Evolutionary conservation across 2,888 invertebrate genomes (phyloP).

Genomic region (Dastarcus helophoroides): DNA sequence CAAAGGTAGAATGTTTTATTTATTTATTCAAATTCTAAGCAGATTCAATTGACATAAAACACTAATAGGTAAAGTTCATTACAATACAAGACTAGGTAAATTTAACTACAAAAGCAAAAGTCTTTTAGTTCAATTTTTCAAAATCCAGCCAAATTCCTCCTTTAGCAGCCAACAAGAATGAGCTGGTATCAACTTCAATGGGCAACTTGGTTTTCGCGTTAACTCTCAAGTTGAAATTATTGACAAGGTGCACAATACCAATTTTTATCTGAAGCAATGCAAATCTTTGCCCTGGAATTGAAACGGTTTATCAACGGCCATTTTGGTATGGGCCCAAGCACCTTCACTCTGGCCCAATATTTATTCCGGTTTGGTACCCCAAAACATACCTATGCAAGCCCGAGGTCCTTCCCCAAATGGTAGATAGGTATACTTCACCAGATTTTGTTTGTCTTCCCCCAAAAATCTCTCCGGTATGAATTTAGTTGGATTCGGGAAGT

Average conservation of each 20-base stretch:
- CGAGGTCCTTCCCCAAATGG: slow-evolving; percentile 30
- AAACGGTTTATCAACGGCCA: slow-evolving; percentile 9
- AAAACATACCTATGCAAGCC: slow-evolving; percentile 25
- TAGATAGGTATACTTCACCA: slow-evolving; percentile 22
- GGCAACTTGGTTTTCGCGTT: slow-evolving; percentile 27
- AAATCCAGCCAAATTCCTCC: slow-evolving; percentile 27
- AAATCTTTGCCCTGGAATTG: slow-evolving; percentile 21
- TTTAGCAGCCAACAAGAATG: slow-evolving; percentile 22
- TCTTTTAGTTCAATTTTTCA: too few species aligned
- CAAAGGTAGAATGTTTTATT: too few species aligned
- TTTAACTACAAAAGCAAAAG: too few species aligned
- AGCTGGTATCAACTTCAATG: slow-evolving; percentile 17
- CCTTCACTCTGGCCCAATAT: slow-evolving; percentile 17
- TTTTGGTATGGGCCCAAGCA: slow-evolving; percentile 17
- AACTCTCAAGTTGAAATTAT: slow-evolving; percentile 27
- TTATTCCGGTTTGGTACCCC: too few species aligned
- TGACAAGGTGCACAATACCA: slow-evolving; percentile 28
- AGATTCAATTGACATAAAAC: too few species aligned
- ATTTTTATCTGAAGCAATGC: slow-evolving; percentile 30
- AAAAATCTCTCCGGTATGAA: slow-evolving; percentile 35
- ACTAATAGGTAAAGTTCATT: too few species aligned
- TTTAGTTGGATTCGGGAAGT: slow-evolving; percentile 32
- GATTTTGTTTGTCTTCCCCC: slow-evolving; percentile 22
- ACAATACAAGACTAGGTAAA: too few species aligned
- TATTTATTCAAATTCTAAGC: too few species aligned